Percentiles rank a stretch among this genome's conserved stretches.
Evolutionary conservation across 2,113 vertebrate genomes (phyloP).

Genomic region (Gasterosteus nipponicus): DNA sequence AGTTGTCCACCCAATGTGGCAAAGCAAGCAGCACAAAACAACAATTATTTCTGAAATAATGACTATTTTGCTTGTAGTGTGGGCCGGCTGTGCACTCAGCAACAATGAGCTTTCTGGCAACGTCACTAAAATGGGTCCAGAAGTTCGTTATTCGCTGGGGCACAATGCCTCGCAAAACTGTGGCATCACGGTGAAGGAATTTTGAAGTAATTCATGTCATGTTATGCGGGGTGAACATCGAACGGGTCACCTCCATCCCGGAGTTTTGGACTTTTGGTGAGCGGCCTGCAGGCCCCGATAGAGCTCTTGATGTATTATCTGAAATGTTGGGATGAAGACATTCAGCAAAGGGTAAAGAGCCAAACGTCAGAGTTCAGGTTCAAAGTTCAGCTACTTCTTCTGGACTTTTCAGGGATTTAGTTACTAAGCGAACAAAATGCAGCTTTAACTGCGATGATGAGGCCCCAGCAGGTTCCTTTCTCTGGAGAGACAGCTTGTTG

Average conservation of each 20-base stretch:
- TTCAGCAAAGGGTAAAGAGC: background rate
- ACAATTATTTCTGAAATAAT: background rate
- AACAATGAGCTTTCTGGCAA: background rate
- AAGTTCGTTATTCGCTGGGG: background rate
- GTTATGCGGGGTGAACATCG: slow-evolving; percentile 44
- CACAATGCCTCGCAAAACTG: background rate
- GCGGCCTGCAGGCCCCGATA: slow-evolving; percentile 18
- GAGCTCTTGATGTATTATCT: no score
- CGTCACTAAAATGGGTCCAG: background rate
- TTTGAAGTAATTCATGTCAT: slow-evolving; percentile 3
- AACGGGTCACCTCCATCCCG: background rate
- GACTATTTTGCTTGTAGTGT: background rate
- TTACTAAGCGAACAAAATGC: background rate
- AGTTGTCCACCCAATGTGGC: background rate
- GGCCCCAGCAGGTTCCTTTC: background rate
- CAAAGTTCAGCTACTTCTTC: background rate
- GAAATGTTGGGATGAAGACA: no score
- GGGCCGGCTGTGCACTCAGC: background rate
- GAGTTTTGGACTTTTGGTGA: slow-evolving; percentile 15
- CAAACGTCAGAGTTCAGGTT: background rate
- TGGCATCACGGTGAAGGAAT: slow-evolving; percentile 26
- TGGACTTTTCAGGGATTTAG: background rate
- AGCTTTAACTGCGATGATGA: background rate
- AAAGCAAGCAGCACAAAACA: background rate
- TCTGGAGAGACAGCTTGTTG: background rate